Base-by-base conservation (phyloP, 2,113 vertebrate species). In the Eptesicus fuscus region DNA sequence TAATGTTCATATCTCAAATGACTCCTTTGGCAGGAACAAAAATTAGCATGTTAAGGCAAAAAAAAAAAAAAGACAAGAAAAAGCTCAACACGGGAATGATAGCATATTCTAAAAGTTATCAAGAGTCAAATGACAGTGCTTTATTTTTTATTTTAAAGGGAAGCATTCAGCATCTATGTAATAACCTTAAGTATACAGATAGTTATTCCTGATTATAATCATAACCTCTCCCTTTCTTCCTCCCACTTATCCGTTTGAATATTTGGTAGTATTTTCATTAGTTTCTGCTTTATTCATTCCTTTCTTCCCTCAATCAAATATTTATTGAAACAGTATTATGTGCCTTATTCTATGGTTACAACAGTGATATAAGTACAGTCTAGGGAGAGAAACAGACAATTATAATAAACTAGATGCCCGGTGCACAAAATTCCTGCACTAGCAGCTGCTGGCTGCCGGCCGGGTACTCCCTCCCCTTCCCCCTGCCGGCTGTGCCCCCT, bases 11-110 rank as follows among this genome's bases (percentile, higher is more conserved):
- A 78, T 92, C 14, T 78, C 65, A 90, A 83, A 95, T 80, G 77
- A 93, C 49, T 93, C 87, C 16, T 71, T 90, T 92, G 59, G 32
- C 78, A 92, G 84, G 25, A 89, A 84, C 61, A 83, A 95, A 94
- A 93, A 92, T 90, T 84, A 95, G 69, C 32, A 90, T 90, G 42
- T 83, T 93, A 89, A 79, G 67, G 35, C 1, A 49, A 82, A 78
- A 94, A 84, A 65, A 37, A 53, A 77, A 94, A 85, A 65, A 42
- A 53, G 47, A 44, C 47, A 78, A 23, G 23, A 35, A 74, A 73
- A n/a, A 63, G 17, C 18, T 90, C 23, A 61, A 83, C 2, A 16
- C 0, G 9, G 11, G 30, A 93, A 69, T 53, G 35, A 47, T 35
- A 76, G 69, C 42, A 49, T 49, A 25, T 79, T 51, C 90, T 74